Conservation (phyloP, 2,797 vertebrate genomes). For the Brachymystax lenok region DNA sequence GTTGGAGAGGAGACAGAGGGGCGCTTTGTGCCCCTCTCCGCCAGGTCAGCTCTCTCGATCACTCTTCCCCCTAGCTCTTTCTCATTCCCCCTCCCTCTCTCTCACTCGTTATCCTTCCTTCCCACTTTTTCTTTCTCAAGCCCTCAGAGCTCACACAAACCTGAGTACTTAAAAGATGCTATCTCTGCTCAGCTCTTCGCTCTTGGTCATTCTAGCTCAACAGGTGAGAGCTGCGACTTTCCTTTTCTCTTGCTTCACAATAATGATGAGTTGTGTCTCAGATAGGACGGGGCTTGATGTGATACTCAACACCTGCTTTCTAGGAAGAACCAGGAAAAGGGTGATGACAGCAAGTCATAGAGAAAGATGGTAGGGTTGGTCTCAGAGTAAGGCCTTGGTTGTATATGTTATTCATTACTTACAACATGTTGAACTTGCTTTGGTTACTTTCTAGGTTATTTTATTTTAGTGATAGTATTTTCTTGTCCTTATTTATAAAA, state of each 20-base stretch:
- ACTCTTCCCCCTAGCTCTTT: slow-evolving; percentile 48
- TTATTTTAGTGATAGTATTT: not conserved
- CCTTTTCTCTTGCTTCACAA: slow-evolving; percentile 18
- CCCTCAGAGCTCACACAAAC: slow-evolving; percentile 56
- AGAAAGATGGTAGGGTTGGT: not conserved
- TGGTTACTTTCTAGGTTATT: not conserved
- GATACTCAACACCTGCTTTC: slow-evolving; percentile 14
- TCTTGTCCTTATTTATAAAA: not conserved
- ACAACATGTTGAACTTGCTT: not conserved
- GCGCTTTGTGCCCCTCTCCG: slow-evolving; percentile 83
- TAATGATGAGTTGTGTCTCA: not conserved
- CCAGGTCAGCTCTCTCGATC: slow-evolving; percentile 68
- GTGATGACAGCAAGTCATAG: not conserved
- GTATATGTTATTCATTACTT: not conserved
- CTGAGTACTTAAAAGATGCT: slow-evolving; percentile 77
- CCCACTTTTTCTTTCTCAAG: slow-evolving; percentile 12
- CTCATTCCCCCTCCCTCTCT: slow-evolving; percentile 40
- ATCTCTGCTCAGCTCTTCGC: slow-evolving; percentile 71
- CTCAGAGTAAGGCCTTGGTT: not conserved
- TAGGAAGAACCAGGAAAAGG: not conserved
- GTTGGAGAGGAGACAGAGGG: slow-evolving; percentile 85
- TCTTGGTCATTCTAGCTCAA: slow-evolving; percentile 79
- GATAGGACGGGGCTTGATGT: not conserved
- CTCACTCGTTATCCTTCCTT: slow-evolving; percentile 53
- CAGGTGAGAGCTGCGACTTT: slow-evolving; percentile 79